Percentiles rank a stretch among this genome's conserved stretches.
Conservation (phyloP, 1,140 invertebrate species). For the Drosophila melanica region DNA sequence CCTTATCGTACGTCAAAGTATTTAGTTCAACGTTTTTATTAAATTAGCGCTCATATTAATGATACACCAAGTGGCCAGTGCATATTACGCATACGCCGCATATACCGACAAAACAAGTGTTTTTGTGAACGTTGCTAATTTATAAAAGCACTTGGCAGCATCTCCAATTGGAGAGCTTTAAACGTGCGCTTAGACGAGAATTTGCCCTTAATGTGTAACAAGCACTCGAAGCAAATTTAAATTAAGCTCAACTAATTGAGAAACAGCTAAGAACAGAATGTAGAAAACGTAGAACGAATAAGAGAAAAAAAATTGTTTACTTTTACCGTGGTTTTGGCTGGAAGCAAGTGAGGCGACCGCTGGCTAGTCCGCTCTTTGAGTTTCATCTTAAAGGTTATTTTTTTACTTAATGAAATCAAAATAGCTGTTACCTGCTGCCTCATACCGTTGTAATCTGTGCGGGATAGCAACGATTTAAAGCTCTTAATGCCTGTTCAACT, state of each 20-base stretch:
- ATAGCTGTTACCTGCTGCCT: slow-evolving; percentile 61
- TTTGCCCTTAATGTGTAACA: slow-evolving; percentile 66
- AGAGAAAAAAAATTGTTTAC: slow-evolving; percentile 9
- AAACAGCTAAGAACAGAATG: slow-evolving; percentile 16
- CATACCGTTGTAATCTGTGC: slow-evolving; percentile 34
- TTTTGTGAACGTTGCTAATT: slow-evolving; percentile 45
- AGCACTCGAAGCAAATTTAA: slow-evolving; percentile 76
- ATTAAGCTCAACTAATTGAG: slow-evolving; percentile 77
- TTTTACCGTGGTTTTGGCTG: slow-evolving; percentile 15
- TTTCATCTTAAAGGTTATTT: slow-evolving; percentile 65
- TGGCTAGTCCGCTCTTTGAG: slow-evolving; percentile 6
- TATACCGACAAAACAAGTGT: background rate
- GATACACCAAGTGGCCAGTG: background rate
- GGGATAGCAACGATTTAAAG: slow-evolving; percentile 2
- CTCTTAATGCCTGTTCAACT: background rate
- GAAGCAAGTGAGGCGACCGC: slow-evolving; percentile 2
- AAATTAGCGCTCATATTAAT: background rate
- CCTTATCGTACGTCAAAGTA: background rate
- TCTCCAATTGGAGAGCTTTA: slow-evolving; percentile 40
- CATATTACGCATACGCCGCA: slow-evolving; percentile 24
- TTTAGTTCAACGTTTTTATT: background rate
- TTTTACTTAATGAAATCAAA: slow-evolving; percentile 81
- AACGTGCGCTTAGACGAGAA: slow-evolving; percentile 51
- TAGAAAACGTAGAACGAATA: no score
- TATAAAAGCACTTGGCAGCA: slow-evolving; percentile 39